Conservation (phyloP, 2,113 vertebrate genomes). For the Monopterus albus region DNA sequence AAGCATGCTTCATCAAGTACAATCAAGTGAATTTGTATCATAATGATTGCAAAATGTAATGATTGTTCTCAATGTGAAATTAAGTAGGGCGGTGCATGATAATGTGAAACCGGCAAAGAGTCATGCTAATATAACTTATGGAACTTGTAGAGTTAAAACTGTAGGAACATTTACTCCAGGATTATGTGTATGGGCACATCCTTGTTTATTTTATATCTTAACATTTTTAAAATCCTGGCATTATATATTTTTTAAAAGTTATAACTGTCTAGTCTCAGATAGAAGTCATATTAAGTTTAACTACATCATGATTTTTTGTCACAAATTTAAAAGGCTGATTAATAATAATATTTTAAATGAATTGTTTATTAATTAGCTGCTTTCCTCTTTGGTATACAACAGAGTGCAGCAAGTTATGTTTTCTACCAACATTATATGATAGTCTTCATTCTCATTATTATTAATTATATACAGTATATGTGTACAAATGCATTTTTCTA, state of each 20-base stretch:
- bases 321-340: background rate
- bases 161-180: background rate
- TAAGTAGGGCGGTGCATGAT: background rate
- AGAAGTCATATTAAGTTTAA: background rate
- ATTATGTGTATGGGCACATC: background rate
- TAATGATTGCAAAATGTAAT: constrained; percentile 63
- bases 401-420: background rate
- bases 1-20: constrained; percentile 74
- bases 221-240: background rate
- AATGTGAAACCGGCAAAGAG: constrained; percentile 60
- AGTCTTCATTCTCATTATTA: background rate
- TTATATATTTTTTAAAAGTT: background rate
- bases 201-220: background rate
- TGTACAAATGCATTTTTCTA: background rate
- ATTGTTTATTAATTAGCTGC: background rate
- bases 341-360: background rate
- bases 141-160: constrained; percentile 13
- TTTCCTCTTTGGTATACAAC: background rate
- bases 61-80: constrained; percentile 35
- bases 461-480: background rate
- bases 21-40: constrained; percentile 75
- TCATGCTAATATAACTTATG: constrained; percentile 4
- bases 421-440: background rate
- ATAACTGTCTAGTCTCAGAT: background rate
- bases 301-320: background rate